Conservation (phyloP, 2,888 invertebrate genomes). For the Baccha elongata region DNA sequence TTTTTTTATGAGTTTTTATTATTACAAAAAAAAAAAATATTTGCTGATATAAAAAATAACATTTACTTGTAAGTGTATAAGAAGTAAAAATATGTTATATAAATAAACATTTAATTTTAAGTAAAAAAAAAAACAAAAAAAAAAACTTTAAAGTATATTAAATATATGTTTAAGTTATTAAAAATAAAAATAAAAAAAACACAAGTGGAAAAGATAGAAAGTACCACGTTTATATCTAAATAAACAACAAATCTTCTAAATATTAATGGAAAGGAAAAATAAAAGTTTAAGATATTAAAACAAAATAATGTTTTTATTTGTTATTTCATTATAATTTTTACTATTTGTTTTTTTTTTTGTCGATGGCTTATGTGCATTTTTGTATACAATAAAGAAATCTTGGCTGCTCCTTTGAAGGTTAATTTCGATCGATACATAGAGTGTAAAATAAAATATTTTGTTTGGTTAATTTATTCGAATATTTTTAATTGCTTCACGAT, state of each 20-base stretch:
- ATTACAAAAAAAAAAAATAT: constrained; percentile 26
- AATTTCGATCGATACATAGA: constrained; percentile 22
- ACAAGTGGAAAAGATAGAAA: constrained; percentile 40
- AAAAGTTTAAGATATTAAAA: constrained; percentile 74
- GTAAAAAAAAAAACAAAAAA: constrained; percentile 55
- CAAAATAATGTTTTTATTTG: constrained; percentile 64
- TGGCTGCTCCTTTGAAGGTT: constrained; percentile 55
- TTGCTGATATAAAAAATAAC: constrained; percentile 45
- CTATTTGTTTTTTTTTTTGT: constrained; percentile 33
- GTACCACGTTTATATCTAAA: constrained; percentile 61
- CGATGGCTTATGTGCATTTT: constrained; percentile 36
- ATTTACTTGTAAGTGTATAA: constrained; percentile 71
- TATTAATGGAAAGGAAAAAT: constrained; percentile 70
- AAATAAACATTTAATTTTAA: constrained; percentile 68
- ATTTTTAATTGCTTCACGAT: constrained; percentile 76
- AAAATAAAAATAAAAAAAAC: constrained; percentile 41
- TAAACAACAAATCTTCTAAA: constrained; percentile 56
- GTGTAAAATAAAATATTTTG: constrained; percentile 9
- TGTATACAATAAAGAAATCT: background rate
- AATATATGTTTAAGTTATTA: constrained; percentile 67
- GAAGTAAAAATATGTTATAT: constrained; percentile 70
- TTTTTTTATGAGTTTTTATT: constrained; percentile 59
- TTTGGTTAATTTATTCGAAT: constrained; percentile 14
- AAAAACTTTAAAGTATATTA: constrained; percentile 67
- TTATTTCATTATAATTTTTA: constrained; percentile 41